Base-by-base conservation (phyloP, 2,797 vertebrate species). In the Argentina silus region DNA sequence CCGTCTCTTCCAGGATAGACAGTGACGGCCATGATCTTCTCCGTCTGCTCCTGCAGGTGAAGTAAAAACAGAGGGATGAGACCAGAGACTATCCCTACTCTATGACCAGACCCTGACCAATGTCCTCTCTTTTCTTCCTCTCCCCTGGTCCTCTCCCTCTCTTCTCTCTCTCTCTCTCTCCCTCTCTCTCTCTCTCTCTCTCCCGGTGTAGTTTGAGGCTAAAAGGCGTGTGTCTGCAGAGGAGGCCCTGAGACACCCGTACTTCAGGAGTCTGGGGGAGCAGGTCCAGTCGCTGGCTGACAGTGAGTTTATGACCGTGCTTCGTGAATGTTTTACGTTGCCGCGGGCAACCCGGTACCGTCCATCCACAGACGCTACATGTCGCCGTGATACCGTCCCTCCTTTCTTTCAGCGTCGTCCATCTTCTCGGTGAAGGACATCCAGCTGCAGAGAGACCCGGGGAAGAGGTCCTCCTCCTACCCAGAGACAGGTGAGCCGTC, bases 371-470 rank as follows among this genome's bases (percentile, higher is more conserved):
- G n/a, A n/a, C n/a, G n/a, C n/a, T n/a, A n/a, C n/a, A n/a, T n/a
- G n/a, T n/a, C n/a, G n/a, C n/a, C n/a, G n/a, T n/a, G n/a, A n/a
- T n/a, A 36, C 3, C 3, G 42, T 72, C 51, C 82, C 14, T 86
- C 62, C 8, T n/a, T 67, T 50, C 2, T 82, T 87, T 50, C 78
- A 95, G 94, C 93, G 73, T 84, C 93, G 3, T 94, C 94, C 73
- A 91, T 95, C 82, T 95, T 95, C 84, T 94, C 93, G 14, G 84
- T 95, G 65, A 94, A 93, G 90, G 92, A 91, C 62, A 91, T 95
- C 67, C 92, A 93, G 59, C 92, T 95, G 14, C 93, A 94, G 82
- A 93, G 73, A 81, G 93, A 95, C 80, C 93, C 93, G 17, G 94
- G 94, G 47, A 95, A 94, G 84, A 92, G 91, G 76, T 91, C 93